These are phyloP conservation scores for Lophius americanus DNA, from an alignment of 2,797 vertebrate genomes.

Conservation along the genomic window DNA sequence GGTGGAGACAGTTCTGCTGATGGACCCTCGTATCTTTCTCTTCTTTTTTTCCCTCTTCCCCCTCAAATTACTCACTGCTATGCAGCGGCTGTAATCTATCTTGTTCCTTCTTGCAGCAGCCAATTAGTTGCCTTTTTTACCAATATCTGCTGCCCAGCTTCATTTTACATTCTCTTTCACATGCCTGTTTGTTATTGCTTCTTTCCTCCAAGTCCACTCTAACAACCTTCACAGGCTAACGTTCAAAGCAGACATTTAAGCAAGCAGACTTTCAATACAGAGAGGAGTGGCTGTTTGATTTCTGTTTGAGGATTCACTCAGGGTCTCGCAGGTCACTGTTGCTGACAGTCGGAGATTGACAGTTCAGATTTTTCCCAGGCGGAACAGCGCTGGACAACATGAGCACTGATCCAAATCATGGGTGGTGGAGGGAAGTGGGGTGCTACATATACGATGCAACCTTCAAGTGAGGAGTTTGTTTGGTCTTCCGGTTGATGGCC, in stretches of 20 bases:
- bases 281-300: conserved; percentile 64
- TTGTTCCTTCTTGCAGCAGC: conserved; percentile 30
- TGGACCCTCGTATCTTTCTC: too few relatives aligned
- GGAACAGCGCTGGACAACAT: conserved; percentile 69
- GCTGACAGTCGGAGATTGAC: conserved; percentile 78
- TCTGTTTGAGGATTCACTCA: conserved; percentile 47
- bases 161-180: conserved; percentile 50
- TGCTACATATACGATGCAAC: conserved; percentile 34
- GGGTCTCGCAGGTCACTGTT: conserved; percentile 63
- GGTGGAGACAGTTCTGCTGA: too few relatives aligned
- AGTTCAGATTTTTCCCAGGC: conserved; percentile 70
- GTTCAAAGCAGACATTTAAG: conserved; percentile 66
- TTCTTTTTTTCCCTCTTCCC: too few relatives aligned
- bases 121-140: conserved; percentile 41
- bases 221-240: conserved; percentile 59
- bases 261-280: conserved; percentile 54
- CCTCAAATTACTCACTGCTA: too few relatives aligned
- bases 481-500: conserved; percentile 44
- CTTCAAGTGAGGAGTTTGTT: conserved; percentile 27
- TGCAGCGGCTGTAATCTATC: conserved; percentile 13
- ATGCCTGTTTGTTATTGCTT: conserved; percentile 41
- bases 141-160: conserved; percentile 24
- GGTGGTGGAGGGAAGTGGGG: conserved; percentile 34
- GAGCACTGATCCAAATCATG: conserved; percentile 71
- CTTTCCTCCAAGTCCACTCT: conserved; percentile 42